phyloP scores from a whole-genome alignment of 1,140 invertebrate species.

The Scaptomyza hsui region DNA sequence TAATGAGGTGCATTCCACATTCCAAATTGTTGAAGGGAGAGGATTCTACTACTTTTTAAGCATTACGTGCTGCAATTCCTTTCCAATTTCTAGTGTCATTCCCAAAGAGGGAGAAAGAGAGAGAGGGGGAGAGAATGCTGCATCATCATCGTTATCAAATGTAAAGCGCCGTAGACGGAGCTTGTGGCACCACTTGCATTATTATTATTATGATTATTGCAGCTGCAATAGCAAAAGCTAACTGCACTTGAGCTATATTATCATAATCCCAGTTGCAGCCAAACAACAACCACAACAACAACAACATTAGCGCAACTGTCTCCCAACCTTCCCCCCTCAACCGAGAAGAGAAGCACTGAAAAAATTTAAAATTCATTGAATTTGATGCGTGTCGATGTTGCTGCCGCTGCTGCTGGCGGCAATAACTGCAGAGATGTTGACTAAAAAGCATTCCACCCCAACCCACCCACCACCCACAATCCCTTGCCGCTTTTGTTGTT shows the following conservation, averaged over 20 bases:
- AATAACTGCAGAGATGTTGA: constrained; percentile 29
- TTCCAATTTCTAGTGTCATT: constrained; percentile 34
- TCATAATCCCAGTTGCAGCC: constrained; percentile 68
- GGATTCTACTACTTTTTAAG: constrained; percentile 47
- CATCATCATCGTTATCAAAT: constrained; percentile 54
- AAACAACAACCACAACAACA: constrained; percentile 40
- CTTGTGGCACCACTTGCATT: constrained; percentile 45
- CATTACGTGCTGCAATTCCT: constrained; percentile 45
- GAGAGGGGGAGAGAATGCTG: constrained; percentile 27
- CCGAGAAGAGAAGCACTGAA: constrained; percentile 4
- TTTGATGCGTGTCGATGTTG: constrained; percentile 50
- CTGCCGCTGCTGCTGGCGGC: constrained; percentile 41
- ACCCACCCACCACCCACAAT: not conserved
- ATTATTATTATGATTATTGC: constrained; percentile 78
- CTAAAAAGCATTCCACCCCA: not conserved
- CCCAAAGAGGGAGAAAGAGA: constrained; percentile 9
- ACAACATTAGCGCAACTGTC: constrained; percentile 9
- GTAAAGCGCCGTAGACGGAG: constrained; percentile 19
- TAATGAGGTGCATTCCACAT: constrained; percentile 16
- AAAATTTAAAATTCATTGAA: constrained; percentile 76
- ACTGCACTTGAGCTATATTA: constrained; percentile 77
- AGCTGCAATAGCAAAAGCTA: constrained; percentile 61
- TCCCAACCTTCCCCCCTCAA: not conserved
- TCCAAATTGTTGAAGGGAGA: not conserved
- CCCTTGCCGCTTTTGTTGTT: not conserved